phyloP scores from a whole-genome alignment of 2,888 invertebrate species.

The Tenthredo amoena region DNA sequence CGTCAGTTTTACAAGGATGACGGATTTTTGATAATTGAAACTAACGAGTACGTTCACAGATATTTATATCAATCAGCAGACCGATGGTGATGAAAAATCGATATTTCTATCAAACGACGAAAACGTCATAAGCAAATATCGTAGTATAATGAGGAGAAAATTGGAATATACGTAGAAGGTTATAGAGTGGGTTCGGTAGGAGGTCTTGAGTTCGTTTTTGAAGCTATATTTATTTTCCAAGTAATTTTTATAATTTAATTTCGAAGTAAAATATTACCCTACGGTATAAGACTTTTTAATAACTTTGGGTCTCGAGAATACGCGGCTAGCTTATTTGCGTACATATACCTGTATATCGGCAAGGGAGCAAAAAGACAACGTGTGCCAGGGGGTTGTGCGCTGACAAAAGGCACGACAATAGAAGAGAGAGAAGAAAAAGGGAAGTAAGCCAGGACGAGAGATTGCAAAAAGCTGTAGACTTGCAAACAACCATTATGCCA shows the following conservation, averaged over 20 bases:
- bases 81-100: background rate
- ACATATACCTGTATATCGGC: background rate
- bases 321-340: conserved; percentile 24
- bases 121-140: conserved; percentile 1
- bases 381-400: conserved; percentile 10
- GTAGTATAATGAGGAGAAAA: background rate
- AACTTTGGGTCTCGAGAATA: background rate
- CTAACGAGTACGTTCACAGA: conserved; percentile 11
- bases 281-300: conserved; percentile 7
- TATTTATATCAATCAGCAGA: background rate
- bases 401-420: conserved; percentile 30
- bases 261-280: background rate
- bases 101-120: conserved; percentile 11
- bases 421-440: background rate
- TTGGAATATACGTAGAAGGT: background rate
- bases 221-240: background rate
- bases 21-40: conserved; percentile 24
- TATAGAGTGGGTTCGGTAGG: background rate
- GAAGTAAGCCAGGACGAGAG: background rate
- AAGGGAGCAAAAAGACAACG: conserved; percentile 13
- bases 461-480: conserved; percentile 22
- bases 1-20: background rate
- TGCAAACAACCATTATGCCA: conserved; percentile 26
- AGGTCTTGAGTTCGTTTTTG: background rate
- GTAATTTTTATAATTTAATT: conserved; percentile 4